Conservation (phyloP, 2,888 invertebrate species). For the Pseudolycoriella hygida region DNA sequence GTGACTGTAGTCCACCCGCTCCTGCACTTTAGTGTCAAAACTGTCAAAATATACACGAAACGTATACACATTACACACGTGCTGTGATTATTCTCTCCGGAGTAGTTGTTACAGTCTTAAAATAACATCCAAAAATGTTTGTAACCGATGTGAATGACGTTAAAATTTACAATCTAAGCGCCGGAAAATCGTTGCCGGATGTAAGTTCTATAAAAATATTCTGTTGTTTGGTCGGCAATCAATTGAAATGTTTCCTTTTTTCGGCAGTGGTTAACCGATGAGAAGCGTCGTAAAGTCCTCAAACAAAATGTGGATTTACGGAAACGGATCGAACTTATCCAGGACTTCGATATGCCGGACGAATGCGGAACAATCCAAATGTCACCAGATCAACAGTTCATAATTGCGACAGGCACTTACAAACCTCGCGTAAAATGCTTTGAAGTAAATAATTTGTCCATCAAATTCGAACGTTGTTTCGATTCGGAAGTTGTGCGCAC, state of each 20-base stretch:
- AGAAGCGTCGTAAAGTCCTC: slow-evolving; percentile 59
- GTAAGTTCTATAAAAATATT: slow-evolving; percentile 36
- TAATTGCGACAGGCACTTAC: slow-evolving; percentile 85
- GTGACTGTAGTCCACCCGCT: too few relatives aligned
- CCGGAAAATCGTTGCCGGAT: slow-evolving; percentile 92
- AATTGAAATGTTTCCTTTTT: slow-evolving; percentile 6
- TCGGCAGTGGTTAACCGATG: slow-evolving; percentile 70
- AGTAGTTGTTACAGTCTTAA: too few relatives aligned
- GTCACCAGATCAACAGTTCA: slow-evolving; percentile 81
- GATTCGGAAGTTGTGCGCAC: slow-evolving; percentile 94
- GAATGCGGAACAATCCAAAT: slow-evolving; percentile 70
- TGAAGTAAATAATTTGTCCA: slow-evolving; percentile 86
- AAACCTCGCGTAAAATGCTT: slow-evolving; percentile 93
- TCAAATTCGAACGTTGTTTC: slow-evolving; percentile 95
- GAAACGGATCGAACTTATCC: slow-evolving; percentile 85
- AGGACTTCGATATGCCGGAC: slow-evolving; percentile 98
- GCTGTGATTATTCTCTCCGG: too few relatives aligned
- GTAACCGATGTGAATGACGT: slow-evolving; percentile 87
- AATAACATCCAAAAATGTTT: slow-evolving; percentile 46
- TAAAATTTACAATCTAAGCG: slow-evolving; percentile 94
- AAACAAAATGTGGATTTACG: slow-evolving; percentile 83
- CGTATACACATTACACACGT: too few relatives aligned
- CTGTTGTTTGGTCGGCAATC: background rate
- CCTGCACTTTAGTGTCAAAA: too few relatives aligned
- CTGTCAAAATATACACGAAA: too few relatives aligned